Evolutionary conservation across 2,888 invertebrate species (phyloP).

Genomic region (Philaethria dido): DNA sequence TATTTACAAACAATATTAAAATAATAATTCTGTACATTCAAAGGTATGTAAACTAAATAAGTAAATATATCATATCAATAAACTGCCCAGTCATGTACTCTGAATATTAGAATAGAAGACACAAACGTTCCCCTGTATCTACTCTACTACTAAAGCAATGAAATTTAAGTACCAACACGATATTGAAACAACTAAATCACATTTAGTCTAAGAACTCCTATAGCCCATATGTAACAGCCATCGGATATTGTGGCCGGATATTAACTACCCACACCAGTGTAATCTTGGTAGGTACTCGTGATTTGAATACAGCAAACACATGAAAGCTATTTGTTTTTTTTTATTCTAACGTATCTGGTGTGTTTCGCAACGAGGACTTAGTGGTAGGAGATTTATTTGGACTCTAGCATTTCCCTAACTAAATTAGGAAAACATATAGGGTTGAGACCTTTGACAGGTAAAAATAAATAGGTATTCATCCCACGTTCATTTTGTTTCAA

Average conservation of each 20-base stretch:
- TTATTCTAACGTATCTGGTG: too few species aligned
- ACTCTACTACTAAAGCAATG: conserved; percentile 50
- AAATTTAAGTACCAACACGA: conserved; percentile 71
- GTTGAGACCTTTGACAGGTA: too few species aligned
- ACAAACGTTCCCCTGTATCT: conserved; percentile 8
- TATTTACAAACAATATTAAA: too few species aligned
- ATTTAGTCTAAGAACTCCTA: conserved; percentile 39
- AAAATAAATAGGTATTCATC: too few species aligned
- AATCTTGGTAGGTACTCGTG: conserved; percentile 27
- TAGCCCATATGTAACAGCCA: conserved; percentile 32
- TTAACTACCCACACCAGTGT: conserved; percentile 46
- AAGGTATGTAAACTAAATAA: too few species aligned
- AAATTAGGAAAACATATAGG: too few species aligned
- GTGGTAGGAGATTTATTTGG: too few species aligned
- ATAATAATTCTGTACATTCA: too few species aligned
- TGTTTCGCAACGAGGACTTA: too few species aligned
- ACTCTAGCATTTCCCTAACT: too few species aligned
- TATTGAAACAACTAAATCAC: conserved; percentile 78
- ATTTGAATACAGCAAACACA: conserved; percentile 25
- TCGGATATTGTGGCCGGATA: conserved; percentile 46
- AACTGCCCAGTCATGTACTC: background rate
- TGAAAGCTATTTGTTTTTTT: background rate
- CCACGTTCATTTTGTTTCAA: too few species aligned
- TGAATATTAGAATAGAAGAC: conserved; percentile 5
- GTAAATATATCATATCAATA: background rate